Percentiles rank a stretch among this genome's conserved stretches.
Evolutionary conservation across 2,113 vertebrate species (phyloP).

Genomic region (Fulmarus glacialis): DNA sequence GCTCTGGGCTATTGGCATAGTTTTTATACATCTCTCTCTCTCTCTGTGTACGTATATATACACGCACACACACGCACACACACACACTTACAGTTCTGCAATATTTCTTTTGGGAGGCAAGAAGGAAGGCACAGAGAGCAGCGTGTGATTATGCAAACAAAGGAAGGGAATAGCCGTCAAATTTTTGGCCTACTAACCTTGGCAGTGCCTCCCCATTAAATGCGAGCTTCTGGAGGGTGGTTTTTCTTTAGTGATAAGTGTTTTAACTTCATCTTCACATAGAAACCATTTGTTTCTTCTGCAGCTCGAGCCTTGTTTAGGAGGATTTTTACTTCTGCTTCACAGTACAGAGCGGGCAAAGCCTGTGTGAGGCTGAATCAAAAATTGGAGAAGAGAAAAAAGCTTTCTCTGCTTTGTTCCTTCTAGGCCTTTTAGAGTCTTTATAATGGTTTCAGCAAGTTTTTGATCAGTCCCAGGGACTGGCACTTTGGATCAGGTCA

Average conservation of each 20-base stretch:
- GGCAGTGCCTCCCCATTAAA: conserved; percentile 8
- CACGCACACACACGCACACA: neutral
- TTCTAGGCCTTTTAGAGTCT: neutral
- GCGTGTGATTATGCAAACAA: neutral
- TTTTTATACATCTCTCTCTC: neutral
- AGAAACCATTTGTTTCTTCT: neutral
- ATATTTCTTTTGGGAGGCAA: neutral
- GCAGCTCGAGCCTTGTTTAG: neutral
- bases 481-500: neutral
- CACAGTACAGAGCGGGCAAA: neutral
- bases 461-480: neutral
- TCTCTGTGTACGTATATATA: neutral
- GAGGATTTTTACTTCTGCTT: conserved; percentile 7
- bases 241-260: neutral
- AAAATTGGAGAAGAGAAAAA: neutral
- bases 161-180: neutral
- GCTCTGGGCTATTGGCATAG: conserved; percentile 52
- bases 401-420: neutral
- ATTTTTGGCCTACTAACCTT: conserved; percentile 22
- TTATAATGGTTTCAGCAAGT: neutral
- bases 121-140: neutral
- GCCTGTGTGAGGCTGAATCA: neutral
- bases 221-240: neutral
- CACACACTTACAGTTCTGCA: neutral
- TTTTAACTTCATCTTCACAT: neutral